Conservation (phyloP, 2,888 invertebrate species). For the Leptinotarsa tumamoca region DNA sequence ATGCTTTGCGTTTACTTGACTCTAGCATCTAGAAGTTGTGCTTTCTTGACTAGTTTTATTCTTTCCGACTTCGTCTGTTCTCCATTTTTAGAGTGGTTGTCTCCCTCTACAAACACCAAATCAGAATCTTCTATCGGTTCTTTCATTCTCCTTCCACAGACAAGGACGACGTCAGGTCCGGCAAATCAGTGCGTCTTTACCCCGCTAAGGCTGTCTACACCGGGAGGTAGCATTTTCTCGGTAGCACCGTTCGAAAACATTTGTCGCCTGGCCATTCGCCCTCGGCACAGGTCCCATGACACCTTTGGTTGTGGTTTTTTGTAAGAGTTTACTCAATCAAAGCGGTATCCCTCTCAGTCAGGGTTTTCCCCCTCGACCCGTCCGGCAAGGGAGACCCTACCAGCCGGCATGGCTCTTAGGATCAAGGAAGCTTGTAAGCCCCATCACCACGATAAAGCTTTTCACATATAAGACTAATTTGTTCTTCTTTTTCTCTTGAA, state of each 20-base stretch:
- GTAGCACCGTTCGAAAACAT: neutral
- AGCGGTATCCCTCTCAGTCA: neutral
- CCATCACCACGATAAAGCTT: neutral
- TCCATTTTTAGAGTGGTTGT: neutral
- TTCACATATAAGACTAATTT: too few relatives aligned
- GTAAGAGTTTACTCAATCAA: neutral
- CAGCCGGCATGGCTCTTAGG: neutral
- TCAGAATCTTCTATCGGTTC: neutral
- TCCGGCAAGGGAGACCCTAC: neutral
- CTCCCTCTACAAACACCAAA: neutral
- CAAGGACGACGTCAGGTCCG: neutral
- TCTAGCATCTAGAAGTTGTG: too few relatives aligned
- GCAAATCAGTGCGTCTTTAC: neutral
- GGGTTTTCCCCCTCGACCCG: neutral
- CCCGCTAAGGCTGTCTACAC: conserved; percentile 2
- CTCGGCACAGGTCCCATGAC: neutral
- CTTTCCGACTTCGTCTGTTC: neutral
- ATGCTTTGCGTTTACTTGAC: too few relatives aligned
- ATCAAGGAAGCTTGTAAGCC: neutral
- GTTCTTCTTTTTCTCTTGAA: too few relatives aligned
- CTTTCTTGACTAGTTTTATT: neutral
- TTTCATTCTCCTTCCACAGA: neutral
- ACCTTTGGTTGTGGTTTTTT: neutral
- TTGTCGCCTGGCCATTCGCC: neutral
- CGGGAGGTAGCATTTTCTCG: neutral